These are phyloP conservation scores for Cryptocephalus moraei DNA, from an alignment of 2,888 invertebrate genomes.

Conservation along the genomic window DNA sequence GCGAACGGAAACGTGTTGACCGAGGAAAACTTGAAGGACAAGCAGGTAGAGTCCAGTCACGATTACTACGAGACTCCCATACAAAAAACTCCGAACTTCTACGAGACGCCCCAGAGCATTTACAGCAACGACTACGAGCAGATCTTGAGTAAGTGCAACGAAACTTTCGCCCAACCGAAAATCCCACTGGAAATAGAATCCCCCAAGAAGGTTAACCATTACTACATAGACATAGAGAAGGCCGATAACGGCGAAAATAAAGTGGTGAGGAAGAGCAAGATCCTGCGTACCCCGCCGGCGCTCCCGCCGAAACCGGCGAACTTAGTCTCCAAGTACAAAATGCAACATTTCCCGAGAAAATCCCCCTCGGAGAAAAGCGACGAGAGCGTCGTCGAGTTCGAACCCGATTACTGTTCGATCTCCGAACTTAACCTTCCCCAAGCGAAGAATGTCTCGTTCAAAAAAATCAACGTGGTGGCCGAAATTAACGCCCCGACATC, in stretches of 20 bases:
- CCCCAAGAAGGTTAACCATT: slow-evolving; percentile 41
- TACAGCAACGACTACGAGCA: slow-evolving; percentile 69
- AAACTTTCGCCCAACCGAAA: slow-evolving; percentile 22
- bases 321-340: slow-evolving; percentile 56
- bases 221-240: slow-evolving; percentile 56
- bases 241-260: slow-evolving; percentile 18
- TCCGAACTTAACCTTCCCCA: slow-evolving; percentile 54
- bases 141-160: slow-evolving; percentile 45
- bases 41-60: slow-evolving; percentile 12
- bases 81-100: slow-evolving; percentile 42
- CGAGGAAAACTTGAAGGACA: slow-evolving; percentile 18
- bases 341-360: slow-evolving; percentile 25
- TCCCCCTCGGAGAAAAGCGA: slow-evolving; percentile 19
- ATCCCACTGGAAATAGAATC: slow-evolving; percentile 2
- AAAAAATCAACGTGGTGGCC: slow-evolving; percentile 31
- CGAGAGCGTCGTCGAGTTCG: slow-evolving; percentile 35
- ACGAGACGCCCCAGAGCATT: slow-evolving; percentile 59
- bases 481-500: slow-evolving; percentile 30
- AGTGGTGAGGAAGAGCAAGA: slow-evolving; percentile 39
- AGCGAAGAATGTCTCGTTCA: slow-evolving; percentile 20
- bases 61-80: slow-evolving; percentile 39
- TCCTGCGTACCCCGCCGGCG: slow-evolving; percentile 59
- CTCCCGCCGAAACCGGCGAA: slow-evolving; percentile 72
- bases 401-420: slow-evolving; percentile 69
- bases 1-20: slow-evolving; percentile 10